phyloP scores from a whole-genome alignment of 2,888 invertebrate genomes.

The Calliphora vomitoria region DNA sequence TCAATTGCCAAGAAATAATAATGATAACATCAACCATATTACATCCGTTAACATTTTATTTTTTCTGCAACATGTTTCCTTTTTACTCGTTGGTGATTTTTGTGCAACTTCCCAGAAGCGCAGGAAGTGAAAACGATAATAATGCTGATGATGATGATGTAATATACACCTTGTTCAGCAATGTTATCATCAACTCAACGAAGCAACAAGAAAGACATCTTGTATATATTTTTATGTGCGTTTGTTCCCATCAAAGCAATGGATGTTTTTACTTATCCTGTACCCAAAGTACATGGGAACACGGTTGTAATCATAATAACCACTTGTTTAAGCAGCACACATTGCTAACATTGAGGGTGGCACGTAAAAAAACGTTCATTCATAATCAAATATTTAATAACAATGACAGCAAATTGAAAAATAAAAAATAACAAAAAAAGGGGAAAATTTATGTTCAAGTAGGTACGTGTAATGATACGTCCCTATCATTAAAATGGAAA shows the following conservation, averaged over 20 bases:
- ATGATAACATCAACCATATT: constrained; percentile 55
- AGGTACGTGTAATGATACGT: constrained; percentile 28
- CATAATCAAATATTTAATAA: constrained; percentile 69
- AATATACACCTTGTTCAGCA: constrained; percentile 36
- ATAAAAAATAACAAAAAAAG: constrained; percentile 25
- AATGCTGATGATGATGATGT: constrained; percentile 25
- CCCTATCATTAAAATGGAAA: not conserved
- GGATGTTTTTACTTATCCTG: constrained; percentile 6
- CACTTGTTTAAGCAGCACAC: constrained; percentile 24
- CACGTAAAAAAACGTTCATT: constrained; percentile 67
- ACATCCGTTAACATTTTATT: constrained; percentile 44
- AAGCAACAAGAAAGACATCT: not conserved
- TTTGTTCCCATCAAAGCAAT: not conserved
- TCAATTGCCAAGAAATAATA: constrained; percentile 64
- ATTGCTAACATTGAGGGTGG: constrained; percentile 17
- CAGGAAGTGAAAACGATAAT: constrained; percentile 33
- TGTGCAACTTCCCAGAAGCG: constrained; percentile 30
- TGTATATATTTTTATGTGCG: not conserved
- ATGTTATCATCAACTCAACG: constrained; percentile 4
- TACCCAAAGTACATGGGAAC: not conserved
- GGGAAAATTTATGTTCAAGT: constrained; percentile 19
- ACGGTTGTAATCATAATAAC: constrained; percentile 12
- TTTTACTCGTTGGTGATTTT: not conserved
- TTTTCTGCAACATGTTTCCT: not conserved
- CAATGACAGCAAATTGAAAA: constrained; percentile 64